These are phyloP conservation scores for Drosophila leontia DNA, from an alignment of 1,140 invertebrate species.

Conservation along the genomic window DNA sequence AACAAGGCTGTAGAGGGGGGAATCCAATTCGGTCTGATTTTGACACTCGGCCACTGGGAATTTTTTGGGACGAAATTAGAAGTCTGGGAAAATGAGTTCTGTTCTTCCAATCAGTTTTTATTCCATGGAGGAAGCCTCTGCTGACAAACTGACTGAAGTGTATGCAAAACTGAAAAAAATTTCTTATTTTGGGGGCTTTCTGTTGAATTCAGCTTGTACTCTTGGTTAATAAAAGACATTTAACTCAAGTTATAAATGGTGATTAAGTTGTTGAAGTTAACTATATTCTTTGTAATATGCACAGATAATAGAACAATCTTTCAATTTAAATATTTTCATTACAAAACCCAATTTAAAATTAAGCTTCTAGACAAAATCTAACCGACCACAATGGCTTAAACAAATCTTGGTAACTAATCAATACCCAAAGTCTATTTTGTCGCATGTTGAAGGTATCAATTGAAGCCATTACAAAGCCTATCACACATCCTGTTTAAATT, in stretches of 20 bases:
- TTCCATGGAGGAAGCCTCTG: constrained; percentile 10
- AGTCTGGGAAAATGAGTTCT: constrained; percentile 32
- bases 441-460: background rate
- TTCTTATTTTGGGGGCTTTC: background rate
- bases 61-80: constrained; percentile 18
- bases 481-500: constrained; percentile 3
- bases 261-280: background rate
- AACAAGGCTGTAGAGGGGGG: background rate
- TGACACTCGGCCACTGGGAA: constrained; percentile 44
- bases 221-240: background rate
- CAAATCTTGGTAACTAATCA: background rate
- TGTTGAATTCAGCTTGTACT: background rate
- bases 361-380: background rate
- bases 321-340: background rate
- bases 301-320: background rate
- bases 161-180: background rate
- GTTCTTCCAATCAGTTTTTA: constrained; percentile 22
- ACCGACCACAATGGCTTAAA: too few species aligned
- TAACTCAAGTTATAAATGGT: background rate
- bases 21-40: constrained; percentile 40
- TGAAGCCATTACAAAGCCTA: background rate
- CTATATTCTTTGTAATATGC: too few species aligned
- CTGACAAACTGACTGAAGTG: constrained; percentile 6
- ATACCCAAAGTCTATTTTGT: background rate
- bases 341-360: too few species aligned